Evolutionary conservation across 2,113 vertebrate genomes (phyloP).

Genomic region (Cololabis saira): DNA sequence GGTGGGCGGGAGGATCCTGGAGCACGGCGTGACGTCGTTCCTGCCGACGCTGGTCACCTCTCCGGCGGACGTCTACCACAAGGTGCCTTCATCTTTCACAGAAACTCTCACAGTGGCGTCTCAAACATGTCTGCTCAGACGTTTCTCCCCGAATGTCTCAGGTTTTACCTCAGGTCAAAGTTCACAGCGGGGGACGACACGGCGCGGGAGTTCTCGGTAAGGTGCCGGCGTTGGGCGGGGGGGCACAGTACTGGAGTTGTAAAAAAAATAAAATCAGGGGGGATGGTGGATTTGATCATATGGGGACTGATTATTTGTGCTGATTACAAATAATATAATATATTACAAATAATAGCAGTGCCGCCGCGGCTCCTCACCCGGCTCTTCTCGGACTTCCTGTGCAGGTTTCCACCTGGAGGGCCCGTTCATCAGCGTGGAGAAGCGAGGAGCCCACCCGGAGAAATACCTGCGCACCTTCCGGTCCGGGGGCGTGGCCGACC

Average conservation of each 20-base stretch:
- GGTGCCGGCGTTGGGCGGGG: background rate
- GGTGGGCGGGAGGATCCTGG: slow-evolving; percentile 88
- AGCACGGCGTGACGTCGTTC: slow-evolving; percentile 96
- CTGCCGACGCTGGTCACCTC: slow-evolving; percentile 96
- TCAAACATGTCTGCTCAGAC: background rate
- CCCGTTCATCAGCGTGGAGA: slow-evolving; percentile 94
- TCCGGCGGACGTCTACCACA: slow-evolving; percentile 88
- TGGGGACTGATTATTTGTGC: no score
- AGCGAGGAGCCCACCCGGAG: slow-evolving; percentile 92
- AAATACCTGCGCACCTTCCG: slow-evolving; percentile 85
- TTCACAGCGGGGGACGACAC: slow-evolving; percentile 85
- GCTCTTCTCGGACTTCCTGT: background rate
- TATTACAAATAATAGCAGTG: no score
- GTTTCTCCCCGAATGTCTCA: slow-evolving; percentile 72
- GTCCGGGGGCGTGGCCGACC: slow-evolving; percentile 78
- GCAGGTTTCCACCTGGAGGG: slow-evolving; percentile 94
- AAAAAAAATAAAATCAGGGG: no score
- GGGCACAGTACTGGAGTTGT: no score
- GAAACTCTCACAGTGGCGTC: background rate
- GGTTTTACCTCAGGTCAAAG: slow-evolving; percentile 90
- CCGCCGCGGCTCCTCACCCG: no score
- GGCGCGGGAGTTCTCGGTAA: slow-evolving; percentile 94
- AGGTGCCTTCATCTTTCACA: slow-evolving; percentile 77
- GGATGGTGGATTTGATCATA: no score
- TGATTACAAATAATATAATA: no score